A percentile compares a stretch with the other conserved stretches of the same genome.
Evolutionary conservation across 2,797 vertebrate genomes (phyloP).

Genomic region (Amniataba percoides): DNA sequence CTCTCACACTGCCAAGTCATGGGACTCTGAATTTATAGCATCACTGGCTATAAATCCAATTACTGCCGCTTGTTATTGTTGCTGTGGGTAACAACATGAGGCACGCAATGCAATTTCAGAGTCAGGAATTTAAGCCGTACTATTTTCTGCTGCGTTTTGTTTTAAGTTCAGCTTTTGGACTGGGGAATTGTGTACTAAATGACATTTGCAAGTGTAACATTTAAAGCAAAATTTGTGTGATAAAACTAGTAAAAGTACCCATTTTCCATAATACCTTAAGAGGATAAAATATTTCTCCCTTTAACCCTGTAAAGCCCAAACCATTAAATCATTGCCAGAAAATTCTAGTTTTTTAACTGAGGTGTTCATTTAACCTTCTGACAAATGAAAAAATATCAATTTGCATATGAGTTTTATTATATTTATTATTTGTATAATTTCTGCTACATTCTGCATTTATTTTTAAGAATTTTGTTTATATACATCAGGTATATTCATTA

Average conservation of each 20-base stretch:
- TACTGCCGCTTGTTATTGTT: slow-evolving; percentile 63
- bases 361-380: no score
- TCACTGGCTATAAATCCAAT: slow-evolving; percentile 69
- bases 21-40: slow-evolving; percentile 63
- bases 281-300: background rate
- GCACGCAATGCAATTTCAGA: slow-evolving; percentile 38
- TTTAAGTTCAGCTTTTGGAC: slow-evolving; percentile 16
- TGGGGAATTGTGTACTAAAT: background rate
- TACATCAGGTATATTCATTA: no score
- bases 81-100: slow-evolving; percentile 53
- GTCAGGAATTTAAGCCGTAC: slow-evolving; percentile 31
- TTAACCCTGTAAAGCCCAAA: no score
- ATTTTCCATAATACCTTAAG: background rate
- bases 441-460: no score
- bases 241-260: background rate
- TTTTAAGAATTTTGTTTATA: no score
- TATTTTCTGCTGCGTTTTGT: slow-evolving; percentile 29
- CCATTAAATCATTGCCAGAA: no score
- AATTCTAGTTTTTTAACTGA: no score
- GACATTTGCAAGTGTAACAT: background rate
- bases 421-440: no score
- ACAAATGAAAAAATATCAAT: no score
- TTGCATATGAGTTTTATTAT: no score
- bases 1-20: slow-evolving; percentile 68
- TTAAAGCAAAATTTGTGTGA: background rate